phyloP scores from a whole-genome alignment of 2,888 invertebrate genomes.

The Drosophila nr. fundita region DNA sequence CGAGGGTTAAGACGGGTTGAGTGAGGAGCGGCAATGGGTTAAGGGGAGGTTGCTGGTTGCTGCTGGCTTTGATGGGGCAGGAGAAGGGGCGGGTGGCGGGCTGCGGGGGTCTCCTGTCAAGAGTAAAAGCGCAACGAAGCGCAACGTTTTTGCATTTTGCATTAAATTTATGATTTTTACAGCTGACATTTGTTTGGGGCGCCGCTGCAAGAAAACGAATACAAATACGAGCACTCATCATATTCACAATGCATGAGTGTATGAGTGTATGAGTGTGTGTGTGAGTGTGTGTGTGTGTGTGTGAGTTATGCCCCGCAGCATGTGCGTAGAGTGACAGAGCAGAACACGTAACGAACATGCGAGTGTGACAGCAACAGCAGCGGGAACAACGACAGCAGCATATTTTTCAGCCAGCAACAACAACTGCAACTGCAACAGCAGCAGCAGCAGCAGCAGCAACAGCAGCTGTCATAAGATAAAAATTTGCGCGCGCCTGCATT shows the following conservation, averaged over 20 bases:
- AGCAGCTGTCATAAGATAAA: constrained; percentile 83
- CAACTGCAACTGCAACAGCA: constrained; percentile 60
- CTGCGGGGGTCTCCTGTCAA: constrained; percentile 65
- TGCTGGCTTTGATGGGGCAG: neutral
- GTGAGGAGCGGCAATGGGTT: neutral
- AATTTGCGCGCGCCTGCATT: constrained; percentile 81
- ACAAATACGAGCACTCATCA: constrained; percentile 22
- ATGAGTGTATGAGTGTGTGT: constrained; percentile 18
- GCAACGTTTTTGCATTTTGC: constrained; percentile 79
- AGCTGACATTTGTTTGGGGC: constrained; percentile 80
- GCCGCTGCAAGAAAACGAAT: constrained; percentile 55
- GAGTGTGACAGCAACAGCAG: constrained; percentile 64
- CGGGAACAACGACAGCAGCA: constrained; percentile 65
- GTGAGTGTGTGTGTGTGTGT: constrained; percentile 2
- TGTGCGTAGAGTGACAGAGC: constrained; percentile 72
- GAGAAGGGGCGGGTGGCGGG: neutral
- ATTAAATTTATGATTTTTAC: constrained; percentile 81
- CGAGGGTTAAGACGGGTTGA: neutral
- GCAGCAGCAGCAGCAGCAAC: constrained; percentile 24
- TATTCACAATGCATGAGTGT: neutral
- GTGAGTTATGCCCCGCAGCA: constrained; percentile 52
- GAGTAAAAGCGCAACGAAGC: constrained; percentile 77
- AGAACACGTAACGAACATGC: constrained; percentile 62
- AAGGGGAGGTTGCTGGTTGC: neutral
- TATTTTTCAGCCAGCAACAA: constrained; percentile 66